Percentiles rank a stretch among this genome's conserved stretches.
Conservation (phyloP, 2,888 invertebrate species). For the Heliconius aoede region DNA sequence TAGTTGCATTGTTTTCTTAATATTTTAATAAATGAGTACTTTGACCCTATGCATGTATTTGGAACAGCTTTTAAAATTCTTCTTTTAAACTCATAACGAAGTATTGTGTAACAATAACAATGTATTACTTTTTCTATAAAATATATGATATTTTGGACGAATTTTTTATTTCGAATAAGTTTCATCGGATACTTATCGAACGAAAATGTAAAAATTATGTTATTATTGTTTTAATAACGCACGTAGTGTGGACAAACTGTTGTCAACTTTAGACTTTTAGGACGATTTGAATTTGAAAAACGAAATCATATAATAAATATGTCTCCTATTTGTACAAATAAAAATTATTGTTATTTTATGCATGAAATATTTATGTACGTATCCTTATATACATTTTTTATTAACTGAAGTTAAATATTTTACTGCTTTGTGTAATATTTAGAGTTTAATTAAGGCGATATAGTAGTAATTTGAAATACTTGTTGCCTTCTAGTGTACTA, state of each 20-base stretch:
- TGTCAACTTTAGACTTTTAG: not conserved
- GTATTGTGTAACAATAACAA: not conserved
- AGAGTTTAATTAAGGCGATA: not conserved
- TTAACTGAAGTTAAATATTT: not conserved
- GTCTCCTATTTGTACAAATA: no score
- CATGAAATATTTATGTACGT: no score
- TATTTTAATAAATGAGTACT: slow-evolving; percentile 54
- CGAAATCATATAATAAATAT: no score
- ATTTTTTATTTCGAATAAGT: no score
- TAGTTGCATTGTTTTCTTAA: slow-evolving; percentile 49
- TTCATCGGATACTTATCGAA: no score
- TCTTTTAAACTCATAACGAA: not conserved
- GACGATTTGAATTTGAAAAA: no score
- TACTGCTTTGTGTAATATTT: not conserved
- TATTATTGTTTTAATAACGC: not conserved
- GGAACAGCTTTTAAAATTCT: slow-evolving; percentile 11
- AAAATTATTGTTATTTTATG: no score
- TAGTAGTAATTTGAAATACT: not conserved
- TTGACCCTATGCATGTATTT: slow-evolving; percentile 48
- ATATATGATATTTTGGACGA: no score
- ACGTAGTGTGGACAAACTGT: not conserved
- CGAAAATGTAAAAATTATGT: not conserved
- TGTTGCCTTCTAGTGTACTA: not conserved
- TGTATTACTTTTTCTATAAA: not conserved
- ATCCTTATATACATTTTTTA: no score